Conservation (phyloP, 2,797 vertebrate species). For the Kryptolebias ocellatus region DNA sequence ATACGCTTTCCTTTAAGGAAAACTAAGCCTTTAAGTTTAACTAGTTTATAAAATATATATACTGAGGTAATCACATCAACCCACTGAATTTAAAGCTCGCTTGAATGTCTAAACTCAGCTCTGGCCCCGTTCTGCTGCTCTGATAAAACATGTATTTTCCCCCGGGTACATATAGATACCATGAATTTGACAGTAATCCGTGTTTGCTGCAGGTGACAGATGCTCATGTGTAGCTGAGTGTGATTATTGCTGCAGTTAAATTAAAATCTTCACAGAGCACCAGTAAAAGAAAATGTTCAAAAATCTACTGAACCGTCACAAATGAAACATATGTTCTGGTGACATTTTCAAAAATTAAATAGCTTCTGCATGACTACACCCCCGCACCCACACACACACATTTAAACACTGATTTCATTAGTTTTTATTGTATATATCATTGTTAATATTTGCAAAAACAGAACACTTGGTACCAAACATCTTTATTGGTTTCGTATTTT, state of each 20-base stretch:
- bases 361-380: no score
- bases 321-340: background rate
- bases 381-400: no score
- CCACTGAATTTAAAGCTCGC: background rate
- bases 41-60: no score
- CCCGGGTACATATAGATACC: background rate
- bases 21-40: no score
- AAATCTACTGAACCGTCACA: background rate
- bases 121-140: background rate
- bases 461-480: background rate
- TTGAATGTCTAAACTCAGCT: conserved; percentile 7
- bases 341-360: background rate
- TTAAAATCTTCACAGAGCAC: conserved; percentile 7
- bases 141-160: background rate
- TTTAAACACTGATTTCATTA: no score
- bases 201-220: conserved; percentile 12
- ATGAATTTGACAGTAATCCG: conserved; percentile 4
- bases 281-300: background rate
- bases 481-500: background rate
- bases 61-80: no score
- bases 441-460: background rate
- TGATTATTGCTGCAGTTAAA: conserved; percentile 7
- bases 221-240: conserved; percentile 20
- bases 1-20: no score
- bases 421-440: background rate